Base-by-base conservation (phyloP, 1,140 invertebrate genomes). In the Aphaenogaster rudis region DNA sequence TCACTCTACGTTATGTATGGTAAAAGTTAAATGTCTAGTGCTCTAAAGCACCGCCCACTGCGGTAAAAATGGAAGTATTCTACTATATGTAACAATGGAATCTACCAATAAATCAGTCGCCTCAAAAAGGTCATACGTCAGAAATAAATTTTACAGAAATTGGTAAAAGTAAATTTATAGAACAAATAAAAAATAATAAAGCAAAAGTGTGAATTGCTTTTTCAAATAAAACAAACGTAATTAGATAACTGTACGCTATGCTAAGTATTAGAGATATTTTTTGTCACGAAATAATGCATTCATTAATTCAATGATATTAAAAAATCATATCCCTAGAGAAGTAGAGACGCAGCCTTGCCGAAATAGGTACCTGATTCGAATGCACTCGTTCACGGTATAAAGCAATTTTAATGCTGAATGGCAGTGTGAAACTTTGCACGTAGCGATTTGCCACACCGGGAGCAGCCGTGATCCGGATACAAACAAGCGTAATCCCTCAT, bases 401-500 rank as follows among this genome's bases (percentile, higher is more conserved):
- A 57, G 50, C 66, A 80, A 80, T 69, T 81, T 81, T 71, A 81
- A 81, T 81, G 39, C 50, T 33, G 79, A 54, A 69, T 13, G 7
- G 36, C 63, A 15, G 33, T 15, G n/a, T n/a, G 48, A 54, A 66
- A 66, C 59, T 67, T 80, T 33, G 39, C 64, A 54, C 39, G 52
- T 9, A 48, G 21, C 66, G 52, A 81, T 81, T 81, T 71, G 66
- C 79, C 39, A 50, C 61, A n/a, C 21, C 28, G 66, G 48, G 64
- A 71, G 21, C 21, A 13, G 36, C 15, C 78, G 45, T 64, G 61
- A 67, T 80, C 61, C 61, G 78, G 36, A 71, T 42, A 52, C 64
- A 57, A 81, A 81, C 79, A 57, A 57, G 15, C 79, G 36, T 81
- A 81, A 81, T 71, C 45, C 61, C 48, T 71, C 79, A 81, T 45